These are phyloP conservation scores for Gila orcuttii DNA, from an alignment of 2,113 vertebrate species.

Conservation along the genomic window DNA sequence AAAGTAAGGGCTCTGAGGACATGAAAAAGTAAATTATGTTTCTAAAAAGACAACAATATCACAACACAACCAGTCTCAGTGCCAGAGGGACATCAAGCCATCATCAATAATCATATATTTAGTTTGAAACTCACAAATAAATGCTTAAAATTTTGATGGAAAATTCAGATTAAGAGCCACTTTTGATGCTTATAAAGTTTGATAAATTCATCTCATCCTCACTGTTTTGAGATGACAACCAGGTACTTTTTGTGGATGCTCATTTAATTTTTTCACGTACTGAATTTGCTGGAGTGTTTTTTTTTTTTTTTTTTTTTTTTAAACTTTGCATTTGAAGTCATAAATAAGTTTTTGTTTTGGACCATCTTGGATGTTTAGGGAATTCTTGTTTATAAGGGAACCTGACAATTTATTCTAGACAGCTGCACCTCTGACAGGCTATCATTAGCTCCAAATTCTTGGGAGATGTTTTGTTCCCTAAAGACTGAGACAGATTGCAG, in stretches of 20 bases:
- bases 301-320: conserved; percentile 16
- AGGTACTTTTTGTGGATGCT: conserved; percentile 2
- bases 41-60: conserved; percentile 24
- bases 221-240: conserved; percentile 22
- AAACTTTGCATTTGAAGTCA: conserved; percentile 51
- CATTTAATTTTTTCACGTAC: neutral
- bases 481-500: conserved; percentile 78
- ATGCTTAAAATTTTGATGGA: neutral
- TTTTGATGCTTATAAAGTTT: neutral
- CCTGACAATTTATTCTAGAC: conserved; percentile 81
- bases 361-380: conserved; percentile 68
- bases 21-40: neutral
- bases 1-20: conserved; percentile 45
- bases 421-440: conserved; percentile 82
- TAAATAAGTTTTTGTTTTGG: conserved; percentile 60
- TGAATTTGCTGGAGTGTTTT: neutral
- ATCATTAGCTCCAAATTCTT: conserved; percentile 81
- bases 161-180: neutral
- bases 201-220: neutral
- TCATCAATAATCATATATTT: neutral
- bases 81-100: neutral
- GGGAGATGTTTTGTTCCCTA: conserved; percentile 76
- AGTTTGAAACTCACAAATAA: neutral
- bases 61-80: neutral
- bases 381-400: conserved; percentile 76